Evolutionary conservation across 1,140 invertebrate species (phyloP).

Genomic region (Tribolium madens): DNA sequence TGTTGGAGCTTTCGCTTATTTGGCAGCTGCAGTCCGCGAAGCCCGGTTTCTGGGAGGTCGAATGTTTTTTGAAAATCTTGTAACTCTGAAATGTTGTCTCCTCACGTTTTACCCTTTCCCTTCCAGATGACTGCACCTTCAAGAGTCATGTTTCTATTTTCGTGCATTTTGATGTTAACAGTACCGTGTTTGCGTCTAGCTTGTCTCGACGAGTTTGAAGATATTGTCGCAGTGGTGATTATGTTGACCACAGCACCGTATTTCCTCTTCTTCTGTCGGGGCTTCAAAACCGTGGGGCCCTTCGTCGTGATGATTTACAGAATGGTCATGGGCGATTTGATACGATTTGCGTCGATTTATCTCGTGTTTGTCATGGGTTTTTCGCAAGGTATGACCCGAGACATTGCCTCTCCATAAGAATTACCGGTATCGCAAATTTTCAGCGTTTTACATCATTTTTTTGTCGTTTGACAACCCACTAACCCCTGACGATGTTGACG

Average conservation of each 20-base stretch:
- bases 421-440: no score
- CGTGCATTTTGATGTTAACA: slow-evolving; percentile 86
- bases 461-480: slow-evolving; percentile 85
- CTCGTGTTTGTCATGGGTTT: slow-evolving; percentile 97
- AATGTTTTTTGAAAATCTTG: slow-evolving; percentile 93
- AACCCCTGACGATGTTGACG: slow-evolving; percentile 78
- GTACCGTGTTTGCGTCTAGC: slow-evolving; percentile 86
- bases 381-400: slow-evolving; percentile 85
- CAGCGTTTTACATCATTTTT: slow-evolving; percentile 93
- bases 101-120: slow-evolving; percentile 46
- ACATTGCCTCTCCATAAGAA: no score
- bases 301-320: slow-evolving; percentile 99
- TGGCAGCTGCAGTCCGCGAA: slow-evolving; percentile 84
- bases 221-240: slow-evolving; percentile 91
- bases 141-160: slow-evolving; percentile 93
- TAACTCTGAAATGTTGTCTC: slow-evolving; percentile 63
- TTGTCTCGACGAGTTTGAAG: slow-evolving; percentile 89
- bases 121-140: slow-evolving; percentile 91
- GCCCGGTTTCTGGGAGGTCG: slow-evolving; percentile 85
- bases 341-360: slow-evolving; percentile 96
- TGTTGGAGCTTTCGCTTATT: slow-evolving; percentile 82
- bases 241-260: slow-evolving; percentile 97
- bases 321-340: slow-evolving; percentile 96
- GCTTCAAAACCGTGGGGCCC: slow-evolving; percentile 97
- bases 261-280: slow-evolving; percentile 98